Conservation (phyloP, 2,797 vertebrate genomes). For the Cryptoblepharus egeriae region DNA sequence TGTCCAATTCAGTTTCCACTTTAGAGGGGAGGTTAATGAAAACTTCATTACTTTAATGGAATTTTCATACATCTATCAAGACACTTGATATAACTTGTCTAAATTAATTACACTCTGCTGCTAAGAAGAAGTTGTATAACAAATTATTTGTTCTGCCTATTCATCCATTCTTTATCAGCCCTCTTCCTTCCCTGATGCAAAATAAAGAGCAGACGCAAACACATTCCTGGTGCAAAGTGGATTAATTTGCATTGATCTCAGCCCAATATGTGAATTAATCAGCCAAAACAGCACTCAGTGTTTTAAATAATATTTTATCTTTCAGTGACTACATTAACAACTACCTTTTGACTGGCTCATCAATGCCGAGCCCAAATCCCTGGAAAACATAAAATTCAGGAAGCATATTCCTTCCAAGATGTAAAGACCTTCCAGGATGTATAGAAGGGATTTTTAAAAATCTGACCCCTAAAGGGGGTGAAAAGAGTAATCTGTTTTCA, state of each 20-base stretch:
- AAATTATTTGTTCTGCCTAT: conserved; percentile 71
- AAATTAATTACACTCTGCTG: conserved; percentile 71
- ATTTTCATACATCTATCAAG: conserved; percentile 65
- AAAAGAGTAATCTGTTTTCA: no score
- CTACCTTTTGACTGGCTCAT: no score
- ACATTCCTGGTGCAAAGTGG: conserved; percentile 49
- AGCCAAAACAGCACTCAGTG: conserved; percentile 48
- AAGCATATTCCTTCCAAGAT: no score
- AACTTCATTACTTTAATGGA: conserved; percentile 63
- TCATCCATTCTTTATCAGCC: conserved; percentile 64
- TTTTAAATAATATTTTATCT: no score
- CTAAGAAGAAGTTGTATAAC: conserved; percentile 65
- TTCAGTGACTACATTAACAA: no score
- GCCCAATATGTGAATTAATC: conserved; percentile 53
- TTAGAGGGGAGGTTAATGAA: conserved; percentile 62
- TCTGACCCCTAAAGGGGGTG: no score
- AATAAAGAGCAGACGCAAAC: conserved; percentile 45
- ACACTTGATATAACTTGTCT: conserved; percentile 67
- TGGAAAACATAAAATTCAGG: no score
- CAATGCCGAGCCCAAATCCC: no score
- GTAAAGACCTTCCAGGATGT: no score
- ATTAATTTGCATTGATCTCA: conserved; percentile 58
- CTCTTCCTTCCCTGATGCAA: conserved; percentile 50
- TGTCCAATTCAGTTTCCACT: conserved; percentile 47
- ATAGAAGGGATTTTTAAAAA: no score